Base-by-base conservation (phyloP, 2,888 invertebrate species). In the Galerucella pusilla region DNA sequence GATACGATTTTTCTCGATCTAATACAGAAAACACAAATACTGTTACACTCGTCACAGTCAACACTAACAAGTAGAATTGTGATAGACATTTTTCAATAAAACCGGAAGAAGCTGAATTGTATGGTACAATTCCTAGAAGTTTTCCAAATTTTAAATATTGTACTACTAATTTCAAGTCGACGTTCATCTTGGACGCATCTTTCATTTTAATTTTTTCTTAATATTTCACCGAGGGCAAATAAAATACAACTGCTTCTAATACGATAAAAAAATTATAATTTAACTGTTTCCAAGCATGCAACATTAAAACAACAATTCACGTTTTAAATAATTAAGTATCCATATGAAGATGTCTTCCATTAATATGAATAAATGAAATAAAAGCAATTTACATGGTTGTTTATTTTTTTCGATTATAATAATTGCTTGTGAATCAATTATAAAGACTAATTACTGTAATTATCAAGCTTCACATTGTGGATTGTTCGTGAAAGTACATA, bases 131-230 rank as follows among this genome's bases (percentile, higher is more conserved):
- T 0, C 72, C 72, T 11, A 66, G 7, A 16, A 49, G 11, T 66
- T 65, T 59, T 10, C 72, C 72, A 6, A 72, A 3, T 14, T 49
- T 67, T 7, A 72, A 66, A 16, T 57, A 67, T 16, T 7, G 4
- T 72, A 20, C 25, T 1, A 67, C 28, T 16, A 72, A 49, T 14
- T 72, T 67, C 35, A 72, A 35, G 28, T 72, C 72, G n/a, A 46
- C 35, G 59, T 46, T 66, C 4, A 64, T 11, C 12, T 68, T 45
- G 2, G 14, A 16, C 1, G n/a, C 9, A 28, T 42, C 45, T 45
- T 25, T 10, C 63, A 25, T 70, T 70, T 25, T 25, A n/a, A 25
- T 42, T 1, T 10, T 57, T n/a, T 16, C 2, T 10, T 57, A 20
- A 16, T 14, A 35, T 63, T 35, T 35, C 42, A 35, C 14, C 42